Evolutionary conservation across 2,888 invertebrate genomes (phyloP).

Genomic region (Lithosia quadra): DNA sequence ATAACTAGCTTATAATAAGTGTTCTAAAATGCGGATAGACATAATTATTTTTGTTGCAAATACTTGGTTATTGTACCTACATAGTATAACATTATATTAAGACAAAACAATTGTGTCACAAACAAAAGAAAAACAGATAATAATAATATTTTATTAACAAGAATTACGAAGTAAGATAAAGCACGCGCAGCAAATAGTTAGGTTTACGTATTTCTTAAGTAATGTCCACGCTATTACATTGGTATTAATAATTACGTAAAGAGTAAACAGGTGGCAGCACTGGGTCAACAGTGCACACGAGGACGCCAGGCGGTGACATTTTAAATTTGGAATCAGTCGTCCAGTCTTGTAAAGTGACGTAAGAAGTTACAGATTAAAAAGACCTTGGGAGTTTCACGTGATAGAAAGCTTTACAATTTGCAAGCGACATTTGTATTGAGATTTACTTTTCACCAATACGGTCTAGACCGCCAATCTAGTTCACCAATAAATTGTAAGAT

Average conservation of each 20-base stretch:
- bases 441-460: neutral
- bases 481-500: neutral
- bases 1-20: too few relatives aligned
- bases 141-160: slow-evolving; percentile 5
- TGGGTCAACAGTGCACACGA: slow-evolving; percentile 66
- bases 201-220: slow-evolving; percentile 52
- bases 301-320: slow-evolving; percentile 63
- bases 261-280: slow-evolving; percentile 52
- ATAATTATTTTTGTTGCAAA: neutral
- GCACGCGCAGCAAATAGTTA: slow-evolving; percentile 47
- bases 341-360: slow-evolving; percentile 31
- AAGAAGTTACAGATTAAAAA: slow-evolving; percentile 15
- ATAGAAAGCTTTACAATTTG: slow-evolving; percentile 21
- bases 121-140: slow-evolving; percentile 9
- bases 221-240: slow-evolving; percentile 49
- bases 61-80: too few relatives aligned
- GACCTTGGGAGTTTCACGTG: slow-evolving; percentile 27
- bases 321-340: slow-evolving; percentile 48
- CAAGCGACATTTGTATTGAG: neutral
- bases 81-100: neutral
- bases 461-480: neutral
- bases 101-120: neutral
- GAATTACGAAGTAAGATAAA: slow-evolving; percentile 42
- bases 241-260: slow-evolving; percentile 59
- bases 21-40: too few relatives aligned